Percentiles rank a stretch among this genome's conserved stretches.
Conservation (phyloP, 1,140 invertebrate species). For the Drosophila persimilis region DNA sequence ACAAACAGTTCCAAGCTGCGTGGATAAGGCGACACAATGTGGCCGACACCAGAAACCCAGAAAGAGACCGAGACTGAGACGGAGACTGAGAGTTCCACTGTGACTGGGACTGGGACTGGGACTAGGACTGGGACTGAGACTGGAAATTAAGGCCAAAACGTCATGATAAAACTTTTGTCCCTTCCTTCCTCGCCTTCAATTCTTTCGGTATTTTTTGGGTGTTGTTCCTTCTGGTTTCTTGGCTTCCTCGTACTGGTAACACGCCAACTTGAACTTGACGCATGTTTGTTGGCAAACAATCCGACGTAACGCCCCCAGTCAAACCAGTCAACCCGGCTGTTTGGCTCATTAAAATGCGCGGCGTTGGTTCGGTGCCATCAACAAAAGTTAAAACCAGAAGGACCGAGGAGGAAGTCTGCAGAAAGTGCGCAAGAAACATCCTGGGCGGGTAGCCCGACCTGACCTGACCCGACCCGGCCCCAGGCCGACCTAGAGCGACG, state of each 20-base stretch:
- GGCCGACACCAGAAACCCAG: conserved; percentile 47
- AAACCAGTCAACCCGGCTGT: conserved; percentile 9
- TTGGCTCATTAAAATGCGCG: conserved; percentile 77
- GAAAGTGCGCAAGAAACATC: conserved; percentile 11
- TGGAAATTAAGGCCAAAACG: conserved; percentile 71
- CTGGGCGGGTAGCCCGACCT: conserved; percentile 29
- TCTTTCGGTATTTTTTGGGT: conserved; percentile 23
- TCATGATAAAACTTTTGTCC: conserved; percentile 71
- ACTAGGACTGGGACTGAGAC: conserved; percentile 44
- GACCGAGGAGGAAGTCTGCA: conserved; percentile 6
- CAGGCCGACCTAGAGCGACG: neutral
- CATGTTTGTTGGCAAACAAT: conserved; percentile 80
- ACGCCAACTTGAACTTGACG: conserved; percentile 72
- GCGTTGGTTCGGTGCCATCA: conserved; percentile 70
- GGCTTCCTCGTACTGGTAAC: conserved; percentile 30
- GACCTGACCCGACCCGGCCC: conserved; percentile 43
- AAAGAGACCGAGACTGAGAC: conserved; percentile 22
- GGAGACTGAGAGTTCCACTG: conserved; percentile 16
- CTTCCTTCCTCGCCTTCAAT: neutral
- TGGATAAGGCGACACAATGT: conserved; percentile 43
- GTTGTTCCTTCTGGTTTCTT: conserved; percentile 33
- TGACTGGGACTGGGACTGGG: conserved; percentile 30
- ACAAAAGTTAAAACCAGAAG: conserved; percentile 60
- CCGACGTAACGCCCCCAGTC: conserved; percentile 41
- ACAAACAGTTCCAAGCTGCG: conserved; percentile 19